Evolutionary conservation across 2,797 vertebrate species (phyloP).

Genomic region (Gymnothorax javanicus): DNA sequence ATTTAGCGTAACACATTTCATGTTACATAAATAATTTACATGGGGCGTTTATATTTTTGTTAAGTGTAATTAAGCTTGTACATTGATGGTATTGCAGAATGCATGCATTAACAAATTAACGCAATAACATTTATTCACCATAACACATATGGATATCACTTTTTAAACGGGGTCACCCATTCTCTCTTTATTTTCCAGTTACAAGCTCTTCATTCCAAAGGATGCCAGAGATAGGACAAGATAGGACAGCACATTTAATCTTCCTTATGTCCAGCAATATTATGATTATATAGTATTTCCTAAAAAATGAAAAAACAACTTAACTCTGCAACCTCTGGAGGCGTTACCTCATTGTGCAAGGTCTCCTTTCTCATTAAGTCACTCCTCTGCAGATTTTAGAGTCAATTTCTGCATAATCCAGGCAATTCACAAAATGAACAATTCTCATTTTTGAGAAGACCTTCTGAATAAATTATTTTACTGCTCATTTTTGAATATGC

Average conservation of each 20-base stretch:
- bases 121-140: neutral
- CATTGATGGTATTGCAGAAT: neutral
- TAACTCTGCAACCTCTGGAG: neutral
- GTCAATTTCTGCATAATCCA: neutral
- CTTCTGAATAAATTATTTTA: neutral
- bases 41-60: no score
- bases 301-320: neutral
- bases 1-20: no score
- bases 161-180: neutral
- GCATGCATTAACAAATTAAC: neutral
- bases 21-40: no score
- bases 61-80: no score
- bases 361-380: neutral
- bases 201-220: neutral
- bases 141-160: neutral
- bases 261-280: neutral
- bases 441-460: neutral
- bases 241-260: neutral
- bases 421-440: neutral
- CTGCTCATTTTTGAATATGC: neutral
- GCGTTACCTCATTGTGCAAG: neutral
- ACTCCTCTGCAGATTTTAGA: neutral
- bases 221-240: neutral
- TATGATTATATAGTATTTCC: neutral
- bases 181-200: neutral